These are phyloP conservation scores for Lypha dubia DNA, from an alignment of 2,888 invertebrate genomes.

Conservation along the genomic window DNA sequence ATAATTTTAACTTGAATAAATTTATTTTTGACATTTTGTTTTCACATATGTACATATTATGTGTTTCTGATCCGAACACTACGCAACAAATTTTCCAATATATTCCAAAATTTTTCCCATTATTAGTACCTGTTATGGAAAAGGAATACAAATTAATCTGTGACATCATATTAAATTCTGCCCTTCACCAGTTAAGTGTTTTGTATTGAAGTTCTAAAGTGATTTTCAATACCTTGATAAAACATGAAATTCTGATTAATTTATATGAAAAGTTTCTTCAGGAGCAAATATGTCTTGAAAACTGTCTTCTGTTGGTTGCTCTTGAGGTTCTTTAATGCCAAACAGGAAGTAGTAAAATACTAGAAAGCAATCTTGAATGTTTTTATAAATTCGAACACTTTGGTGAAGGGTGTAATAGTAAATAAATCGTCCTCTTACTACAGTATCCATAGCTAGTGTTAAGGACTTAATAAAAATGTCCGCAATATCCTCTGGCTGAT, in stretches of 20 bases:
- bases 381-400: conserved; percentile 35
- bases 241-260: conserved; percentile 5
- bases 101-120: conserved; percentile 29
- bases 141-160: conserved; percentile 2
- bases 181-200: conserved; percentile 43
- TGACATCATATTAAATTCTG: neutral
- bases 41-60: conserved; percentile 7
- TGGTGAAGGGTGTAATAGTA: conserved; percentile 45
- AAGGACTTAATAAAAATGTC: conserved; percentile 64
- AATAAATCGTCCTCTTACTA: conserved; percentile 68
- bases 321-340: conserved; percentile 12
- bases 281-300: neutral
- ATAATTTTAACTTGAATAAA: conserved; percentile 21
- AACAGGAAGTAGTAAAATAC: conserved; percentile 34
- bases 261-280: conserved; percentile 34
- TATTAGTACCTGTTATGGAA: conserved; percentile 60
- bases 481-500: conserved; percentile 73
- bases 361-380: conserved; percentile 43
- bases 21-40: conserved; percentile 25
- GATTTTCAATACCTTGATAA: neutral
- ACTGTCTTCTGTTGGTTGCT: neutral
- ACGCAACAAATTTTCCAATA: conserved; percentile 10
- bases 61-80: neutral
- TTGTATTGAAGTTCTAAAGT: neutral
- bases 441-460: conserved; percentile 68